Evolutionary conservation across 2,888 invertebrate genomes (phyloP).

Genomic region (Eupithecia subumbrata): DNA sequence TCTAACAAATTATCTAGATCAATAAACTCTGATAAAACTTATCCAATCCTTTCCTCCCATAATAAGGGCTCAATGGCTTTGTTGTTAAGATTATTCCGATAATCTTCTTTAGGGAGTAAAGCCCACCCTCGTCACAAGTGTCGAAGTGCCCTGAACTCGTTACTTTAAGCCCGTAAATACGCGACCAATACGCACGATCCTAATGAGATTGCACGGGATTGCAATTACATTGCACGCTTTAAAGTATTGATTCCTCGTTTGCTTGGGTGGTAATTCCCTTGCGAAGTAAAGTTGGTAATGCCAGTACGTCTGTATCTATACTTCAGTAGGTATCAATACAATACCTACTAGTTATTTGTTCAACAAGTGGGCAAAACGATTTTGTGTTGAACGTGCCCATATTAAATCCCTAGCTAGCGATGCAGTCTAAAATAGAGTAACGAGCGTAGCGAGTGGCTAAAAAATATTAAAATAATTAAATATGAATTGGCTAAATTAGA

Average conservation of each 20-base stretch:
- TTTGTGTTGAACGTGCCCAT: too few species aligned
- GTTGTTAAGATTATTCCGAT: conserved; percentile 11
- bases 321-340: not conserved
- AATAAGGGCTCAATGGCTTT: conserved; percentile 16
- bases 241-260: conserved; percentile 27
- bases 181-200: conserved; percentile 36
- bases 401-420: too few species aligned
- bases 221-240: conserved; percentile 23
- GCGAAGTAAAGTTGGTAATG: not conserved
- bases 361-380: too few species aligned
- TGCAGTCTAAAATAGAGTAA: too few species aligned
- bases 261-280: not conserved
- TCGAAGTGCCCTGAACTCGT: conserved; percentile 9
- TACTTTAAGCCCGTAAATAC: not conserved
- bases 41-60: conserved; percentile 8
- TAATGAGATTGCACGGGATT: conserved; percentile 17
- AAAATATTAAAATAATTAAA: too few species aligned
- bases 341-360: too few species aligned
- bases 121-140: conserved; percentile 10
- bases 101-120: conserved; percentile 9
- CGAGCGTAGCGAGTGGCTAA: too few species aligned
- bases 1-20: not conserved
- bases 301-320: not conserved
- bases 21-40: conserved; percentile 14
- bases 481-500: too few species aligned